These are phyloP conservation scores for Centropristis striata DNA, from an alignment of 2,113 vertebrate genomes.

Conservation along the genomic window DNA sequence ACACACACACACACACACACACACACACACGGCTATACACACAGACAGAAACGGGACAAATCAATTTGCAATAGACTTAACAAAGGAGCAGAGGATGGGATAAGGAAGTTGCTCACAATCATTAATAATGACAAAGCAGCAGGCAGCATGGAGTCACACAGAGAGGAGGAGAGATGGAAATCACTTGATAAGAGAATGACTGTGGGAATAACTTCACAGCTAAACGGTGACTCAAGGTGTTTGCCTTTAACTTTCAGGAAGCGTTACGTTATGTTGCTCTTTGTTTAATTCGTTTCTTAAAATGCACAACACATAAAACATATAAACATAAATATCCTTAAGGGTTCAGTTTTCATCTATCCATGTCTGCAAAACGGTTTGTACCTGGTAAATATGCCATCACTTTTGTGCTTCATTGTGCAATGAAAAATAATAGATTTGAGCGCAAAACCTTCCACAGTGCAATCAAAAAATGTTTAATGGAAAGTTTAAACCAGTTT, in stretches of 20 bases:
- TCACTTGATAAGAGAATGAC: constrained; percentile 26
- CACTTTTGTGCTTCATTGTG: too few species aligned
- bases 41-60: constrained; percentile 31
- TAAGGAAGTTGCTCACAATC: constrained; percentile 55
- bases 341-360: neutral
- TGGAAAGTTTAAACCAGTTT: too few species aligned
- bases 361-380: neutral
- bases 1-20: constrained; percentile 42
- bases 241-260: constrained; percentile 6
- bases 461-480: too few species aligned
- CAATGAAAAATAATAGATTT: too few species aligned
- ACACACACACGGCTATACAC: constrained; percentile 2
- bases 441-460: too few species aligned
- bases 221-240: neutral
- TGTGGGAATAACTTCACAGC: neutral
- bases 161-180: constrained; percentile 33
- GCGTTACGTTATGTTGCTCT: neutral
- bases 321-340: too few species aligned
- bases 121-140: constrained; percentile 61
- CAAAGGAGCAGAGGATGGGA: constrained; percentile 37
- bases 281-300: neutral
- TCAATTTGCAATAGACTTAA: constrained; percentile 56
- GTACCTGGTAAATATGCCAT: too few species aligned
- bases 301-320: neutral
- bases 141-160: constrained; percentile 31